phyloP scores from a whole-genome alignment of 2,888 invertebrate genomes.

The Amblyteles armatorius region DNA sequence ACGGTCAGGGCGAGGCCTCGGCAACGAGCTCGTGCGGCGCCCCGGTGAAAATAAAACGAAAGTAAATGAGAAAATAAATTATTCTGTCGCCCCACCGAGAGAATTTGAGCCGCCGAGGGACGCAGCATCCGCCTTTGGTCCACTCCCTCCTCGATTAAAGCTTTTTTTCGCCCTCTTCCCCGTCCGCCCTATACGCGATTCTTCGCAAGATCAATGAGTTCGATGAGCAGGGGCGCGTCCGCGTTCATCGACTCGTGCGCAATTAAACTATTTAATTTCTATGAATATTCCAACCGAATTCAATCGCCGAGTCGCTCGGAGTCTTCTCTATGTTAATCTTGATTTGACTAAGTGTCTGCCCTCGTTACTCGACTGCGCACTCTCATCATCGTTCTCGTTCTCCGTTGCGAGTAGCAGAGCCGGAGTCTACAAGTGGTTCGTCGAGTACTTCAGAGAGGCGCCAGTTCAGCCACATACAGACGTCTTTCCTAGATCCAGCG shows the following conservation, averaged over 20 bases:
- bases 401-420: slow-evolving; percentile 42
- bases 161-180: neutral
- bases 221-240: neutral
- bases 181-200: neutral
- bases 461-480: slow-evolving; percentile 25
- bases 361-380: slow-evolving; percentile 57
- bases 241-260: neutral
- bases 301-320: slow-evolving; percentile 40
- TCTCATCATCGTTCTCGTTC: slow-evolving; percentile 31
- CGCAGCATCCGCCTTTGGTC: neutral
- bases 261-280: slow-evolving; percentile 48
- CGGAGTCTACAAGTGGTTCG: slow-evolving; percentile 65
- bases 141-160: slow-evolving; percentile 22
- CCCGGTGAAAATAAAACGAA: slow-evolving; percentile 39
- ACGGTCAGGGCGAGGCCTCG: slow-evolving; percentile 52
- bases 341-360: slow-evolving; percentile 50
- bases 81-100: slow-evolving; percentile 8
- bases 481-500: slow-evolving; percentile 1
- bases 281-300: slow-evolving; percentile 57
- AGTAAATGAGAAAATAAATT: slow-evolving; percentile 36
- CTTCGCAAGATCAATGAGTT: neutral
- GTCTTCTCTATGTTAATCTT: slow-evolving; percentile 59
- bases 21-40: slow-evolving; percentile 20
- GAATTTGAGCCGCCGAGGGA: neutral
- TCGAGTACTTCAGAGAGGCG: slow-evolving; percentile 57